phyloP scores from a whole-genome alignment of 2,888 invertebrate genomes.

The Actias luna region DNA sequence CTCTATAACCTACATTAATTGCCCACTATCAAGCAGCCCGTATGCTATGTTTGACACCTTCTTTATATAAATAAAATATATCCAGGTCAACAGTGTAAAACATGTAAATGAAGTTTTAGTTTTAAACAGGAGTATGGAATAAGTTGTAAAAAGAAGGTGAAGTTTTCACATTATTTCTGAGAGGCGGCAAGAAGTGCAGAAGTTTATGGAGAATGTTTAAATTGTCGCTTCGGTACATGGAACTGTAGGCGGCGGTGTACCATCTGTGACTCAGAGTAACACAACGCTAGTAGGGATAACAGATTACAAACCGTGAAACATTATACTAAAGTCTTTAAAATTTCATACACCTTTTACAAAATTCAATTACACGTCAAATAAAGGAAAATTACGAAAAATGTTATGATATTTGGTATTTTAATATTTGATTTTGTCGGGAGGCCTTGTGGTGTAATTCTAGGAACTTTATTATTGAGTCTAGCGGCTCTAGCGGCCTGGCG shows the following conservation, averaged over 20 bases:
- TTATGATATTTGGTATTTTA: too few relatives aligned
- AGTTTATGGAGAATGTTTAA: slow-evolving; percentile 56
- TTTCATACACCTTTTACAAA: background rate
- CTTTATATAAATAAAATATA: too few relatives aligned
- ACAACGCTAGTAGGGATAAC: background rate
- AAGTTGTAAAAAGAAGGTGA: slow-evolving; percentile 52
- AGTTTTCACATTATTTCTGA: slow-evolving; percentile 66
- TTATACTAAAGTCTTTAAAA: background rate
- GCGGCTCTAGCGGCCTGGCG: too few relatives aligned
- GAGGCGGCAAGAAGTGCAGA: slow-evolving; percentile 53
- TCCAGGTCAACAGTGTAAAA: background rate
- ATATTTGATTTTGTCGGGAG: too few relatives aligned
- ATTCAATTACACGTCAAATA: background rate
- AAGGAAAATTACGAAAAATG: background rate
- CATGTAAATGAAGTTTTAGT: slow-evolving; percentile 45
- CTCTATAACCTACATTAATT: too few relatives aligned
- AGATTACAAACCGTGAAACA: slow-evolving; percentile 7
- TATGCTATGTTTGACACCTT: too few relatives aligned
- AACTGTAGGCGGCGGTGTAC: slow-evolving; percentile 42
- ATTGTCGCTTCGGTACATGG: slow-evolving; percentile 53
- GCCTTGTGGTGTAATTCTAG: too few relatives aligned
- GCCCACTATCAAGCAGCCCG: too few relatives aligned
- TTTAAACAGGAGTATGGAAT: slow-evolving; percentile 43
- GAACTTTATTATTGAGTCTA: too few relatives aligned
- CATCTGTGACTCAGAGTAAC: slow-evolving; percentile 49